These are phyloP conservation scores for Metopolophium dirhodum DNA, from an alignment of 1,140 invertebrate species.

Conservation along the genomic window DNA sequence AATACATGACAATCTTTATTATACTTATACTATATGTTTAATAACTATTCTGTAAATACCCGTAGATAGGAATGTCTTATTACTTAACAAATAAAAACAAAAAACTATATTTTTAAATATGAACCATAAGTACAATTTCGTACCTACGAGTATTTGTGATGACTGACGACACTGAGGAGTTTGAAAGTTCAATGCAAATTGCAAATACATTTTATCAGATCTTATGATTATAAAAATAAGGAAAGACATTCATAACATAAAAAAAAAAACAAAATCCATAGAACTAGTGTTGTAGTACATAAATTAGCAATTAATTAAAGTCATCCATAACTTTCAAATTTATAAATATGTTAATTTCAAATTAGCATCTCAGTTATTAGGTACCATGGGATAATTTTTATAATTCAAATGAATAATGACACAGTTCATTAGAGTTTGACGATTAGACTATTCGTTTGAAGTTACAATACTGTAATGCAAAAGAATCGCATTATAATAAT, in stretches of 20 bases:
- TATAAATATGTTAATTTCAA: constrained; percentile 4
- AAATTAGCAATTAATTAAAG: constrained; percentile 17
- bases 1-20: background rate
- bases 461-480: background rate
- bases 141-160: background rate
- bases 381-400: background rate
- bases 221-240: background rate
- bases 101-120: background rate
- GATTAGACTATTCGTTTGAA: constrained; percentile 1
- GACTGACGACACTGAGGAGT: too few species aligned
- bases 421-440: constrained; percentile 8
- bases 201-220: background rate
- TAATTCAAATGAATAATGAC: background rate
- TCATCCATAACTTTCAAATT: background rate
- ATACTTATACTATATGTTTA: background rate
- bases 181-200: background rate
- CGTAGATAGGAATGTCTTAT: too few species aligned
- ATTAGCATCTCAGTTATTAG: background rate
- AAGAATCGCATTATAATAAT: background rate
- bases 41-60: too few species aligned
- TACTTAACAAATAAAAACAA: too few species aligned
- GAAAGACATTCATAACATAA: background rate
- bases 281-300: background rate
- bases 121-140: background rate
- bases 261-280: background rate